A percentile compares a stretch with the other conserved stretches of the same genome.
Conservation (phyloP, 2,797 vertebrate genomes). For the Muraenolepis orangiensis region DNA sequence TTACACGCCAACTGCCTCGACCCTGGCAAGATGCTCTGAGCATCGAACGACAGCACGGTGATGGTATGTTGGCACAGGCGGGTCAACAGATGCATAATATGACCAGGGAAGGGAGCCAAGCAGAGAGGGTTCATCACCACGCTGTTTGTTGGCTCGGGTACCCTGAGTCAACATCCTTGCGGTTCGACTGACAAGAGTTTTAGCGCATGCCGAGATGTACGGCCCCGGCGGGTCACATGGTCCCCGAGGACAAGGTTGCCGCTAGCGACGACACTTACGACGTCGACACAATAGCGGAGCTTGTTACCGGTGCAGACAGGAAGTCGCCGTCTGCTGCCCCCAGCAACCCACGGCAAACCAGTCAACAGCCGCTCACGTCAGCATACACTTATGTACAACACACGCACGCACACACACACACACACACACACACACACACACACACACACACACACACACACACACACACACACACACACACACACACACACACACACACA, state of each 20-base stretch:
- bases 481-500: background rate
- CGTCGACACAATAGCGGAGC: conserved; percentile 51
- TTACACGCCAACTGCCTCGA: background rate
- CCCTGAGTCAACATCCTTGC: too few relatives aligned
- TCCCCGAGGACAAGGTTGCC: too few relatives aligned
- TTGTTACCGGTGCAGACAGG: conserved; percentile 57
- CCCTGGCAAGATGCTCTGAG: background rate
- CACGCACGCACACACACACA: conserved; percentile 5
- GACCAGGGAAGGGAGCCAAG: too few relatives aligned
- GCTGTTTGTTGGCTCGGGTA: too few relatives aligned
- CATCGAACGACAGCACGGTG: background rate
- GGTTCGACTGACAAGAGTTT: too few relatives aligned
- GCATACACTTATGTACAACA: background rate
- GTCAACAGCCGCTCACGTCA: conserved; percentile 56
- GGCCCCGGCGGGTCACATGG: too few relatives aligned
- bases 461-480: background rate
- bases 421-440: conserved; percentile 20
- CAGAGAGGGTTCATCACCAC: too few relatives aligned
- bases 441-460: background rate
- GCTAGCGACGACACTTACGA: conserved; percentile 16
- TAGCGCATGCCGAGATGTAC: too few relatives aligned
- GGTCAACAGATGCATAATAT: background rate
- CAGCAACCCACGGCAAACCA: conserved; percentile 40
- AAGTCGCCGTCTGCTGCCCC: conserved; percentile 51
- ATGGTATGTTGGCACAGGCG: background rate